phyloP scores from a whole-genome alignment of 2,113 vertebrate species.

The Zapus hudsonius region DNA sequence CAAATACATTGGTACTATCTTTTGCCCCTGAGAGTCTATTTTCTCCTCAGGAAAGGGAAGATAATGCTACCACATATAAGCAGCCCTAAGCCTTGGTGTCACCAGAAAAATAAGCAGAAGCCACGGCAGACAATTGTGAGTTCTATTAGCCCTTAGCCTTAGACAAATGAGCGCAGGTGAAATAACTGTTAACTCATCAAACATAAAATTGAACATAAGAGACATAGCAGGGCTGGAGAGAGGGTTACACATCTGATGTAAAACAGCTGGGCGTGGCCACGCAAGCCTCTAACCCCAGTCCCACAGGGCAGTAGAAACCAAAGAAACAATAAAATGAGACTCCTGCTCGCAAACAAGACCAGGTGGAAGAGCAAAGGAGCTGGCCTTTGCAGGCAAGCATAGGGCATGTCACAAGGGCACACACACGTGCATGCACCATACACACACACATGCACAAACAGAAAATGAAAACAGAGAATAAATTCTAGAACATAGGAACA shows the following conservation, averaged over 20 bases:
- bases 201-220: background rate
- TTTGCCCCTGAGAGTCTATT: background rate
- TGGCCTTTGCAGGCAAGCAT: too few relatives aligned
- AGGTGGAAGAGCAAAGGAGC: too few relatives aligned
- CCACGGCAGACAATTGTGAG: background rate
- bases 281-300: too few relatives aligned
- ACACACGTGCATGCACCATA: too few relatives aligned
- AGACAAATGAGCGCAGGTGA: background rate
- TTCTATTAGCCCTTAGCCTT: background rate
- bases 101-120: background rate
- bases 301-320: too few relatives aligned
- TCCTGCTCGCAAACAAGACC: too few relatives aligned
- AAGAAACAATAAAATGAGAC: too few relatives aligned
- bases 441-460: too few relatives aligned
- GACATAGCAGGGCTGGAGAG: background rate
- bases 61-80: background rate
- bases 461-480: background rate
- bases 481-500: background rate
- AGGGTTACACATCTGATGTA: too few relatives aligned
- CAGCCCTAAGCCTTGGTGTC: background rate
- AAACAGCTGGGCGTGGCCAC: too few relatives aligned
- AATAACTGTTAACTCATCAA: background rate
- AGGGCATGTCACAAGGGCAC: too few relatives aligned
- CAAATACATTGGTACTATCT: background rate
- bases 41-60: background rate